These are phyloP conservation scores for Hedychridium roseum DNA, from an alignment of 2,888 invertebrate species.

Conservation along the genomic window DNA sequence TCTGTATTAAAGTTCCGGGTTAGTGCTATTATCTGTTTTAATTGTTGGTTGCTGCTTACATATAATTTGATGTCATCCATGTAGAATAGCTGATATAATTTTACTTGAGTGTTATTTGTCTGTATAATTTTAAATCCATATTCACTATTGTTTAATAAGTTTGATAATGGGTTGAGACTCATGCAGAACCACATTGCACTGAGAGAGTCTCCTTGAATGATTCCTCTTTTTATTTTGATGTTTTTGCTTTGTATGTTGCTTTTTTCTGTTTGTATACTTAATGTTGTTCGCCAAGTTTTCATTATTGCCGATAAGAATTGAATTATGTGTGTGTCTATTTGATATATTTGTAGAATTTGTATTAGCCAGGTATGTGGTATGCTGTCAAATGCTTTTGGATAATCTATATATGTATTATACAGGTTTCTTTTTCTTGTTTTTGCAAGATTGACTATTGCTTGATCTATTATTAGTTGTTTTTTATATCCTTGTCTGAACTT, in stretches of 20 bases:
- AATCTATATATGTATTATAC: slow-evolving; percentile 11
- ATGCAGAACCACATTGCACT: slow-evolving; percentile 22
- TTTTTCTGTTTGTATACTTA: too few species aligned
- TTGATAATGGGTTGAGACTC: slow-evolving; percentile 18
- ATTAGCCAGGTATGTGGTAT: slow-evolving; percentile 20
- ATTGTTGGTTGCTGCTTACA: slow-evolving; percentile 9
- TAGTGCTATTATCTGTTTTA: slow-evolving; percentile 11
- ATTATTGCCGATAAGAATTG: neutral
- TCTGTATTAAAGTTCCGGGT: slow-evolving; percentile 14
- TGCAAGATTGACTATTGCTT: neutral
- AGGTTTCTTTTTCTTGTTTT: slow-evolving; percentile 4
- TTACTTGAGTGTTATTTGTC: slow-evolving; percentile 2
- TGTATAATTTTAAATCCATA: neutral
- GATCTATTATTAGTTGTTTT: neutral
- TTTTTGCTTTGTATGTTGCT: neutral
- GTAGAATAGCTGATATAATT: slow-evolving; percentile 25
- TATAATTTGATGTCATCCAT: slow-evolving; percentile 31
- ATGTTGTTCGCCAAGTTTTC: neutral
- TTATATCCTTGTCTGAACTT: neutral
- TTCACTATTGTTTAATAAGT: slow-evolving; percentile 9
- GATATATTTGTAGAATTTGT: neutral
- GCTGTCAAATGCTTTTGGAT: slow-evolving; percentile 17
- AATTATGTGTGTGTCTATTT: neutral
- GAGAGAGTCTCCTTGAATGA: slow-evolving; percentile 24
- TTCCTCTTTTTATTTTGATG: slow-evolving; percentile 19